Evolutionary conservation across 2,888 invertebrate genomes (phyloP).

Genomic region (Dynastes grantii): DNA sequence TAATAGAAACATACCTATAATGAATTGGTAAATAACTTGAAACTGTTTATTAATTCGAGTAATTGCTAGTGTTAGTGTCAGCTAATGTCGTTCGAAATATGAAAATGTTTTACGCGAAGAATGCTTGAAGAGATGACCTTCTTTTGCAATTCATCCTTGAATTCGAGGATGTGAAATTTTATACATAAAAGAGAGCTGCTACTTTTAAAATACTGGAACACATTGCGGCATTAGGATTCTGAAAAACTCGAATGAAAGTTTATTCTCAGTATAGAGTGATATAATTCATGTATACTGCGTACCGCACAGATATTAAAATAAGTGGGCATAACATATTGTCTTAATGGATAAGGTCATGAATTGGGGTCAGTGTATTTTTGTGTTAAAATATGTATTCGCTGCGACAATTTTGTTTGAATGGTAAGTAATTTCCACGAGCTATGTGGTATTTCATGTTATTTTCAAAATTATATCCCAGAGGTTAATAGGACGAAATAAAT

Average conservation of each 20-base stretch:
- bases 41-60: constrained; percentile 21
- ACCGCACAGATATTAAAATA: neutral
- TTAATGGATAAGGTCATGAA: constrained; percentile 25
- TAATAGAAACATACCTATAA: constrained; percentile 9
- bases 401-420: neutral
- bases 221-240: neutral
- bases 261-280: neutral
- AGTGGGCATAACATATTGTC: neutral
- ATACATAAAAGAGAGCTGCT: neutral
- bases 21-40: constrained; percentile 24
- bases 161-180: constrained; percentile 22
- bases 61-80: neutral
- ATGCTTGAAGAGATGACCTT: constrained; percentile 7
- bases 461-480: too few relatives aligned
- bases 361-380: constrained; percentile 24
- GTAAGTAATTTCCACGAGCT: neutral
- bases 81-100: neutral
- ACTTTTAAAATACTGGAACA: neutral
- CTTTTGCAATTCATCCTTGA: constrained; percentile 21
- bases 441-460: neutral
- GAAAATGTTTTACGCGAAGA: neutral
- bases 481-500: too few relatives aligned
- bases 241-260: neutral
- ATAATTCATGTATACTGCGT: neutral
- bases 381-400: constrained; percentile 2